Evolutionary conservation across 2,888 invertebrate species (phyloP), one percentile per base, ranked within the genome.

Genomic region (Scaeva pyrastri): DNA sequence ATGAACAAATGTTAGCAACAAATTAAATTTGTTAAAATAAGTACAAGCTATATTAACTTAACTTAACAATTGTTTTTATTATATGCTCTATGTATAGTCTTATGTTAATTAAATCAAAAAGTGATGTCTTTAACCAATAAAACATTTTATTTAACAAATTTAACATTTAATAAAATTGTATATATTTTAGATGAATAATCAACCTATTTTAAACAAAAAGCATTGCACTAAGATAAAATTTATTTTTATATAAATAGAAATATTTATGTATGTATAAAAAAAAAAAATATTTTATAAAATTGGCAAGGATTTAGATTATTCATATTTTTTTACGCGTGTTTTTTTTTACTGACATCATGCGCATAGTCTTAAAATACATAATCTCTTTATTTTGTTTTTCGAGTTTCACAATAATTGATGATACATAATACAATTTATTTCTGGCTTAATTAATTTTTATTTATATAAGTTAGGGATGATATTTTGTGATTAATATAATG

Each of bases 261-360:
- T 64, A 62, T 64, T 23, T 21, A 14, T 19, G 23, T 66, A 19
- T 26, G 21, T 45, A 31, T 16, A 50, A 68, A 58, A 56, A 71
- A 72, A 85, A 55, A 50, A 70, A 2, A 31, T 16, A 50, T 52
- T 41, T 45, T 52, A 50, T 62, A 50, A 58, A 74, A 73, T 86
- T 86, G 86, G 86, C 86, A 86, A 86, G 86, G 82, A 86, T 78
- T 16, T 55, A 75, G 71, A 60, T 74, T 79, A 52, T 55, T 66
- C 48, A 48, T 45, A 26, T 70, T 26, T 41, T n/a, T 71, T 58
- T 23, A 73, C 56, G 43, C 39, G 7, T 58, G 1, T 73, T 23
- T 56, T 31, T 31, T 23, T 36, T 39, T 16, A 39, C n/a, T 52
- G 4, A 7, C 31, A 4, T 31, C 14, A 23, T 56, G 76, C 52